Evolutionary conservation across 2,113 vertebrate species (phyloP).

Genomic region (Himantopus leucocephalus): DNA sequence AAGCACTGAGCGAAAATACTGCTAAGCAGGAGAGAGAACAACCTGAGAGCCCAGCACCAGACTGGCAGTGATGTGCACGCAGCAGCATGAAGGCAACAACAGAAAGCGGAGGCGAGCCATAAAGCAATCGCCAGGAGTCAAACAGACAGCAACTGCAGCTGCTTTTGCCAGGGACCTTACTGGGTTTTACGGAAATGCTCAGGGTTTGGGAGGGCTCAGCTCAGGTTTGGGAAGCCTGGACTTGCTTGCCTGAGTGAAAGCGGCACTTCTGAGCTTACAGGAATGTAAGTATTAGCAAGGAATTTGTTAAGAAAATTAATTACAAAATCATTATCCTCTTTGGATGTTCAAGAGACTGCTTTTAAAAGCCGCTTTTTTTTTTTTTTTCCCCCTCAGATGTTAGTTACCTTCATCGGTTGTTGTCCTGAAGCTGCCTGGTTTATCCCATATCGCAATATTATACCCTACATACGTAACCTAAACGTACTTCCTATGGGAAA

Average conservation of each 20-base stretch:
- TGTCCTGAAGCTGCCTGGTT: not conserved
- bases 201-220: not conserved
- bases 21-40: not conserved
- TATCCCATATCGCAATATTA: not conserved
- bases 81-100: not conserved
- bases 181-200: not conserved
- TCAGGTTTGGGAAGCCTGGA: not conserved
- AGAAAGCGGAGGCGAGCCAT: not conserved
- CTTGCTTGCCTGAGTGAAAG: not conserved
- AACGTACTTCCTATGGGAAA: not conserved
- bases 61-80: rapidly evolving
- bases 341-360: not conserved
- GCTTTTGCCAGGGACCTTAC: not conserved
- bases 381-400: not conserved
- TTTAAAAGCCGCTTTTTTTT: not conserved
- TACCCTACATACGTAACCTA: not conserved
- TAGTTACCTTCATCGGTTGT: not conserved
- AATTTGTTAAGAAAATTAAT: not conserved
- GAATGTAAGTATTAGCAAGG: not conserved
- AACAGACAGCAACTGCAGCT: not conserved
- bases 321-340: not conserved
- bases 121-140: not conserved
- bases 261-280: not conserved
- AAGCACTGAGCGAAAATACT: not conserved
- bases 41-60: not conserved